Conservation (phyloP, 2,797 vertebrate genomes). For the Sciaenops ocellatus region DNA sequence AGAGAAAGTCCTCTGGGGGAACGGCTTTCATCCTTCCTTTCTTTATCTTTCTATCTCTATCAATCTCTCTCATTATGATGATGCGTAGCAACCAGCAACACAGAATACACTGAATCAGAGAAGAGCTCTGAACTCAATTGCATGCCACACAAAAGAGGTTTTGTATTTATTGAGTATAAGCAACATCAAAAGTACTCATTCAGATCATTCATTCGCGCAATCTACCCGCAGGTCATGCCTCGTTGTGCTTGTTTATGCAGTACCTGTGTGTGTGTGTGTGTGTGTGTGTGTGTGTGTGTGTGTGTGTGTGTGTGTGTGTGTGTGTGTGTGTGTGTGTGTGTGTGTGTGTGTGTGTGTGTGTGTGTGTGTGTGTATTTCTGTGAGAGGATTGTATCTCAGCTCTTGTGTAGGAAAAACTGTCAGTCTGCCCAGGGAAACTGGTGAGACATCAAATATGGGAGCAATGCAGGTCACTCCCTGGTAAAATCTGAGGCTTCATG, state of each 20-base stretch:
- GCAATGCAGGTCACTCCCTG: constrained; percentile 47
- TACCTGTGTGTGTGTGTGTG: constrained; percentile 47
- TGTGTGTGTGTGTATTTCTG: not conserved
- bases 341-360: constrained; percentile 60
- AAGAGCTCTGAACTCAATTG: constrained; percentile 53
- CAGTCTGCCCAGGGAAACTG: constrained; percentile 40
- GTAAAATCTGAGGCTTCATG: constrained; percentile 51
- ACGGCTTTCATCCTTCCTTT: constrained; percentile 65
- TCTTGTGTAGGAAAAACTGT: constrained; percentile 27
- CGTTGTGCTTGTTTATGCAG: constrained; percentile 39
- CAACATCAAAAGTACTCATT: constrained; percentile 66
- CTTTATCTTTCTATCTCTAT: constrained; percentile 50
- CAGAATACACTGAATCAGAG: constrained; percentile 48
- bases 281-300: not conserved
- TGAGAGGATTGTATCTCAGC: constrained; percentile 2
- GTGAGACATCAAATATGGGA: constrained; percentile 56
- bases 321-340: constrained; percentile 31
- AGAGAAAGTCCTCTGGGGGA: constrained; percentile 59
- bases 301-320: constrained; percentile 16
- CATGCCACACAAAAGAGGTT: constrained; percentile 56
- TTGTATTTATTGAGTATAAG: constrained; percentile 60
- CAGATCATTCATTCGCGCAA: constrained; percentile 61
- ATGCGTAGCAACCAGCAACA: constrained; percentile 45
- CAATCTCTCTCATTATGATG: constrained; percentile 53
- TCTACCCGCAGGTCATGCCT: constrained; percentile 59